Conservation (phyloP, 1,140 invertebrate species). For the Babylonia areolata region DNA sequence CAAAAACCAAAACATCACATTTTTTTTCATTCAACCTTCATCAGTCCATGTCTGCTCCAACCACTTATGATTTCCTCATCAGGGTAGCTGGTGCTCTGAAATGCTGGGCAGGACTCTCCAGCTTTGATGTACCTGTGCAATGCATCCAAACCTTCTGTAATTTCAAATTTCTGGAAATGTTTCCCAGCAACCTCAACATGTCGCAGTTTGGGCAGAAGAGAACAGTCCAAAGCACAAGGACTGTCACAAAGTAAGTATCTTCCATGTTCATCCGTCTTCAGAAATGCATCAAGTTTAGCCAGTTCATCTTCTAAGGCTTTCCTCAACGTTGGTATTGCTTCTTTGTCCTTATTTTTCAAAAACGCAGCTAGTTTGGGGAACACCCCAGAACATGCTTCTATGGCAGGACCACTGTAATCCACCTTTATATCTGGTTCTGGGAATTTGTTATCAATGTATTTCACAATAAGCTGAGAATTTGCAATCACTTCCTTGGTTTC, state of each 20-base stretch:
- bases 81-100: constrained; percentile 79
- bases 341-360: constrained; percentile 74
- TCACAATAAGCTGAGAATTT: constrained; percentile 77
- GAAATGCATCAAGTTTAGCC: constrained; percentile 73
- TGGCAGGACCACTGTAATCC: constrained; percentile 71
- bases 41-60: constrained; percentile 68
- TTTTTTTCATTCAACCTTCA: neutral
- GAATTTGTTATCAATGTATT: constrained; percentile 76
- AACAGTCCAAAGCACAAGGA: constrained; percentile 77
- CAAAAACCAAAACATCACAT: too few relatives aligned
- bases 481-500: constrained; percentile 65
- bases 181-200: constrained; percentile 78
- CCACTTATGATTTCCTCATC: constrained; percentile 80
- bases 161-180: constrained; percentile 77
- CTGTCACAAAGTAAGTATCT: constrained; percentile 74
- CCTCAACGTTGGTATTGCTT: constrained; percentile 67
- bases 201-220: constrained; percentile 79
- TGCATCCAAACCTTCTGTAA: constrained; percentile 76
- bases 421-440: constrained; percentile 69
- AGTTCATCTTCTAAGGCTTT: constrained; percentile 75
- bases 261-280: constrained; percentile 56
- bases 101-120: constrained; percentile 78
- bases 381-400: constrained; percentile 75
- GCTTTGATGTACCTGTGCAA: constrained; percentile 79
- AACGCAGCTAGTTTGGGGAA: constrained; percentile 79